Evolutionary conservation across 2,113 vertebrate species (phyloP).

Genomic region (Hypanus sabinus): DNA sequence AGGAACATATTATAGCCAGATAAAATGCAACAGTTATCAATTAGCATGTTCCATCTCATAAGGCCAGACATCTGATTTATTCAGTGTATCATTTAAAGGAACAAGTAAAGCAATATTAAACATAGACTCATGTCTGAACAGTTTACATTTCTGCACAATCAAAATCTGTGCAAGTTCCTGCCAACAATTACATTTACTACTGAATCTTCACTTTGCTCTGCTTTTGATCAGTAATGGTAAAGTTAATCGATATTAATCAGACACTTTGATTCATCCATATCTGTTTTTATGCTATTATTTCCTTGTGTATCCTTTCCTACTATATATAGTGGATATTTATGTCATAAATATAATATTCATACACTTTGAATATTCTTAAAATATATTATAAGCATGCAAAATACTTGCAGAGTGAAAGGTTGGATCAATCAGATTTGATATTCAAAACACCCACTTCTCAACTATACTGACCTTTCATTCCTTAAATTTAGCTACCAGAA

Average conservation of each 20-base stretch:
- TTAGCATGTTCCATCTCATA: not conserved
- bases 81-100: not conserved
- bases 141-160: not conserved
- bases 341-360: not conserved
- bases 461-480: not conserved
- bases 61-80: not conserved
- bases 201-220: not conserved
- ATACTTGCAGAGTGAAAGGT: not conserved
- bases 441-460: not conserved
- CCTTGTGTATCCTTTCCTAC: not conserved
- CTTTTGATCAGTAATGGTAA: not conserved
- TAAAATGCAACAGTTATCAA: slow-evolving; percentile 26
- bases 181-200: not conserved
- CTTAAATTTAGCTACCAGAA: not conserved
- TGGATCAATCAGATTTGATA: not conserved
- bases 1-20: not conserved
- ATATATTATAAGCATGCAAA: not conserved
- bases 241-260: not conserved
- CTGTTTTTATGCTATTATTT: not conserved
- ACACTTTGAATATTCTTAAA: not conserved
- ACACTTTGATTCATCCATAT: not conserved
- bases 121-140: not conserved
- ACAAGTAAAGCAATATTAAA: not conserved
- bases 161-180: not conserved
- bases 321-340: not conserved